These are phyloP conservation scores for Heliconius aoede DNA, from an alignment of 2,888 invertebrate species.

Conservation along the genomic window DNA sequence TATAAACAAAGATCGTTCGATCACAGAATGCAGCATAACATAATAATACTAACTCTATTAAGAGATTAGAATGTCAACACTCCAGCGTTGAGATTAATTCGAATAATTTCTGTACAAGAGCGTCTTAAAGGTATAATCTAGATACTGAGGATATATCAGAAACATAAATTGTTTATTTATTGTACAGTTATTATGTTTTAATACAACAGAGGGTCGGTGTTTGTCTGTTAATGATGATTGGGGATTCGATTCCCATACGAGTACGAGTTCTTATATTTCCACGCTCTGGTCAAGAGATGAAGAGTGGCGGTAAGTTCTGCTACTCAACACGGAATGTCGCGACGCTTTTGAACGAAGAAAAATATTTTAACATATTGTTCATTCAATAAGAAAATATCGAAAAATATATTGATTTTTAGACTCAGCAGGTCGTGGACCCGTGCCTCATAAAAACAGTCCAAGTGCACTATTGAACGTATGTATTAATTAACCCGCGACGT, in stretches of 20 bases:
- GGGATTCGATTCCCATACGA: too few species aligned
- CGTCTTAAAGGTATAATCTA: background rate
- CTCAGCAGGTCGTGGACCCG: too few species aligned
- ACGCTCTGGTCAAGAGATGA: background rate
- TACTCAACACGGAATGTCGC: background rate
- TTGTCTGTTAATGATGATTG: too few species aligned
- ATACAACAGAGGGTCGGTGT: too few species aligned
- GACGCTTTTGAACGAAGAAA: too few species aligned
- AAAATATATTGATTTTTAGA: too few species aligned
- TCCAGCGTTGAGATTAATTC: constrained; percentile 10
- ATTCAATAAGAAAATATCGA: too few species aligned
- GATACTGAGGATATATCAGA: background rate
- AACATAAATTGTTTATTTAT: constrained; percentile 18
- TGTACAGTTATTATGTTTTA: background rate
- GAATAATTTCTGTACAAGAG: constrained; percentile 11
- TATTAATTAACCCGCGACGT: too few species aligned
- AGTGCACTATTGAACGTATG: too few species aligned
- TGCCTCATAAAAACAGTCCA: too few species aligned
- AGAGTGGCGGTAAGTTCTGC: background rate
- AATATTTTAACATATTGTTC: too few species aligned
- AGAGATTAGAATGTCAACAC: constrained; percentile 15
- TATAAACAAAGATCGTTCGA: background rate
- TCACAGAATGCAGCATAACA: background rate
- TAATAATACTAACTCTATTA: constrained; percentile 6
- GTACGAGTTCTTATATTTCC: too few species aligned